These are phyloP conservation scores for Rhea americana DNA, from an alignment of 2,113 vertebrate species.

Conservation along the genomic window DNA sequence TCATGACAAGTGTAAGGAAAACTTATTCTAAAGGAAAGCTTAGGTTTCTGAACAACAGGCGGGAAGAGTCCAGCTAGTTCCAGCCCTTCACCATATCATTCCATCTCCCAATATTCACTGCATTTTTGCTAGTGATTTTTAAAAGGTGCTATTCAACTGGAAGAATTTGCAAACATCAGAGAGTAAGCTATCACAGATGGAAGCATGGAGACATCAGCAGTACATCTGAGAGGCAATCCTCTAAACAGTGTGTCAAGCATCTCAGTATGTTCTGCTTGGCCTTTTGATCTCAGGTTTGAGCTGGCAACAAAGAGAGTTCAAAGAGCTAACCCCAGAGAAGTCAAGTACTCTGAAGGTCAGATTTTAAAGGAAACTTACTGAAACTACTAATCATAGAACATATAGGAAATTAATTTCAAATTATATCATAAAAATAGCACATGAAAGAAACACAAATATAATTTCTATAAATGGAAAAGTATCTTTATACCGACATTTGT, in stretches of 20 bases:
- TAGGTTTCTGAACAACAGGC: neutral
- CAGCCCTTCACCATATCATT: neutral
- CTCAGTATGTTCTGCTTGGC: neutral
- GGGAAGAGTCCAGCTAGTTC: neutral
- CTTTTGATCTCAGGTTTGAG: neutral
- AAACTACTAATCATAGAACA: neutral
- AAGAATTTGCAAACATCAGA: neutral
- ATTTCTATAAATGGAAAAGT: slow-evolving; percentile 8
- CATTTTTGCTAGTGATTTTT: neutral
- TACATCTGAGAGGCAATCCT: neutral
- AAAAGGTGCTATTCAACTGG: neutral
- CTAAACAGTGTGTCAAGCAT: neutral
- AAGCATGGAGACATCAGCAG: neutral
- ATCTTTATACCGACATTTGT: neutral
- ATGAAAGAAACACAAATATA: slow-evolving; percentile 31
- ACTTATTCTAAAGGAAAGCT: neutral
- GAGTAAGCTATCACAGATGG: neutral
- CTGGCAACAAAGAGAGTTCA: neutral
- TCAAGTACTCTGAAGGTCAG: neutral
- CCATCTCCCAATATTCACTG: neutral
- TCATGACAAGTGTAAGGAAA: neutral
- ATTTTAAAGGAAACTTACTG: neutral
- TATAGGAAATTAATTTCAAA: slow-evolving; percentile 42
- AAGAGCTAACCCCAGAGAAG: neutral
- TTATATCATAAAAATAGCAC: slow-evolving; percentile 31